Evolutionary conservation across 2,113 vertebrate species (phyloP).

Genomic region (Malaclemys terrapin): DNA sequence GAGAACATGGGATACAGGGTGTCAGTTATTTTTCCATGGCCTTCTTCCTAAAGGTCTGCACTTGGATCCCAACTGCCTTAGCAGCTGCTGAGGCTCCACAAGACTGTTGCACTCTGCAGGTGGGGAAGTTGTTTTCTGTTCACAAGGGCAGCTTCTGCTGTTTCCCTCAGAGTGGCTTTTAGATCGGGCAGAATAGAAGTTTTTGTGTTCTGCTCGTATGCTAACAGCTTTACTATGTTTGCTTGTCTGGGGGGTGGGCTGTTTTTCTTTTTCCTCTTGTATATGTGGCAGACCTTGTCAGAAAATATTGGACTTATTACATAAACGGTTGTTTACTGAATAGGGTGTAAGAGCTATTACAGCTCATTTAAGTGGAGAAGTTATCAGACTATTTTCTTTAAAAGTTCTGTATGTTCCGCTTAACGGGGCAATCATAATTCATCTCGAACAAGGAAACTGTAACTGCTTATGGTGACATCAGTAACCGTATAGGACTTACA

Average conservation of each 20-base stretch:
- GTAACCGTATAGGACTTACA: background rate
- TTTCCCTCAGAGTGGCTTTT: background rate
- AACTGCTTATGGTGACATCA: background rate
- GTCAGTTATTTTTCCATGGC: background rate
- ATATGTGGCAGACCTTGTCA: background rate
- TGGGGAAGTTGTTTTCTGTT: background rate
- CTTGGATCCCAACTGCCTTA: background rate
- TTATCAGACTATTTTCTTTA: background rate
- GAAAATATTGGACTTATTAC: background rate
- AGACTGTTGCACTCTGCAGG: background rate
- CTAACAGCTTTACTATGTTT: background rate
- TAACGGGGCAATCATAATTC: background rate
- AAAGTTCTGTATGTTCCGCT: background rate
- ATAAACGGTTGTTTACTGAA: background rate
- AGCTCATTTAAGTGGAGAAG: no score
- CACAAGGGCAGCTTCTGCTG: background rate
- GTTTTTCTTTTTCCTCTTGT: background rate
- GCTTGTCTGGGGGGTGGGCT: background rate
- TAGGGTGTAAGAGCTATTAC: background rate
- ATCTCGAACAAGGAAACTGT: background rate
- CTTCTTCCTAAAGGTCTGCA: background rate
- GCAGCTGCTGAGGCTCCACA: background rate
- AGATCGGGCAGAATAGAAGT: background rate
- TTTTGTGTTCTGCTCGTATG: background rate
- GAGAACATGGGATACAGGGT: background rate